Base-by-base conservation (phyloP, 2,113 vertebrate species). In the Eudyptes chrysolophus region DNA sequence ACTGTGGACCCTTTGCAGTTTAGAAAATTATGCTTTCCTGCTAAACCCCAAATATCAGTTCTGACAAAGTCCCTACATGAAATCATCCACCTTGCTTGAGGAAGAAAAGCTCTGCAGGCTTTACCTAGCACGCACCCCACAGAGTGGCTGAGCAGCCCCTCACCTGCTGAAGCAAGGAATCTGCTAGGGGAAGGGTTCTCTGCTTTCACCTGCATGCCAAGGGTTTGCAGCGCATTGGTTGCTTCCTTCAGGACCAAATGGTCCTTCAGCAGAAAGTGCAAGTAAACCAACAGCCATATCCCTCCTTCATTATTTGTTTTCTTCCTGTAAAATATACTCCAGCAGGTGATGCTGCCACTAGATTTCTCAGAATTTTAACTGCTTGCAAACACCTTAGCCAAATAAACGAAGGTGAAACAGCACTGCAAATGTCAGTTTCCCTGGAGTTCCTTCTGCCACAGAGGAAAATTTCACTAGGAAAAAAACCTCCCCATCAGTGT, bases 301-400 rank as follows among this genome's bases (percentile, higher is more conserved):
- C 11, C 32, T 26, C 10, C 34, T 76, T 74, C 36, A 19, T 69
- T 85, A 55, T 66, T 87, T 93, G 58, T 76, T 94, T 88, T 84
- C 34, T 46, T 65, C 89, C 64, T 16, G 48, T 54, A 74, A 87
- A 81, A 94, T 52, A 82, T 44, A 38, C 65, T 90, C 51, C 65
- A 94, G 83, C 82, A 96, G 87, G 68, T 92, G 87, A 96, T 89
- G 66, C 62, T 80, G 78, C 54, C 36, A 29, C 38, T 58, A 30
- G 44, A 79, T 69, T 95, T 89, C 89, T 88, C 86, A 95, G 84
- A 12, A 1, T 61, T 76, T 96, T 48, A 93, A 77, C 55, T 51
- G 84, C 30, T 70, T 82, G 46, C 52, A 93, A 92, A 94, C 60
- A 60, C 42, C 76, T 58, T 8, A 84, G 49, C 44, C 88, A 87